Conservation (phyloP, 2,797 vertebrate species). For the Alosa sapidissima region DNA sequence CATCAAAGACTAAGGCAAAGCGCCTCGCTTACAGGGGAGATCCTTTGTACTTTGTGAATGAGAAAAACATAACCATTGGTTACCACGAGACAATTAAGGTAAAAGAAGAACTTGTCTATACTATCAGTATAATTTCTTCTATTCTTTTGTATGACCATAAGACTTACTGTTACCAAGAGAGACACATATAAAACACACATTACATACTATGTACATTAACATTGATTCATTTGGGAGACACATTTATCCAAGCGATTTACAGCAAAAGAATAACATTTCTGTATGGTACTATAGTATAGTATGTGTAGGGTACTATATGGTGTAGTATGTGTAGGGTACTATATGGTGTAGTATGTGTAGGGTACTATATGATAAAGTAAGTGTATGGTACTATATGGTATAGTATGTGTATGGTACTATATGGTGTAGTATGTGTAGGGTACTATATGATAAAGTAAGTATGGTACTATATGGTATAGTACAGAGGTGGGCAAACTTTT, state of each 20-base stretch:
- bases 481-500: no score
- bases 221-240: no score
- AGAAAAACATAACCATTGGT: not conserved
- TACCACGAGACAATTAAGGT: not conserved
- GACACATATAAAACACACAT: not conserved
- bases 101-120: not conserved
- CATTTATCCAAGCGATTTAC: no score
- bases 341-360: no score
- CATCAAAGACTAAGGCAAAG: not conserved
- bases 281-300: not conserved
- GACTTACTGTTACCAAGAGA: not conserved
- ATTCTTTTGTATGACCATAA: not conserved
- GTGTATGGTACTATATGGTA: no score
- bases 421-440: no score
- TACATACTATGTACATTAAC: not conserved
- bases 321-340: no score
- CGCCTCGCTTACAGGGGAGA: not conserved
- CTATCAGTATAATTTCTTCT: not conserved
- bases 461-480: no score
- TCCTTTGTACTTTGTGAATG: not conserved
- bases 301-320: not conserved
- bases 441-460: no score
- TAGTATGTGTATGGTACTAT: no score
- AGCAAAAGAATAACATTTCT: no score
- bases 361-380: no score